Percentiles rank a stretch among this genome's conserved stretches.
These are phyloP conservation scores for Stomorhina lunata DNA, from an alignment of 2,888 invertebrate genomes.

Conservation along the genomic window DNA sequence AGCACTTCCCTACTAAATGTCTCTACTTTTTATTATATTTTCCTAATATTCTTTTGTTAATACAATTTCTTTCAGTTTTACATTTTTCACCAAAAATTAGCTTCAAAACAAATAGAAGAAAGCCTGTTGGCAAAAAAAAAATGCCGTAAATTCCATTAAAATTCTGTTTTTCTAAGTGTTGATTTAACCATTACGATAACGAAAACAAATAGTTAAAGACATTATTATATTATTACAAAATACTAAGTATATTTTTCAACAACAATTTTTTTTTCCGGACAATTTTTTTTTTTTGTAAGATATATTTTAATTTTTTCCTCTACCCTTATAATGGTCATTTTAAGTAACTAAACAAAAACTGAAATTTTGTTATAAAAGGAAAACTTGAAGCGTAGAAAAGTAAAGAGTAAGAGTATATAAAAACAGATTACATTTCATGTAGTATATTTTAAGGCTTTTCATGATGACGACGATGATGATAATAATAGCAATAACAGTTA, in stretches of 20 bases:
- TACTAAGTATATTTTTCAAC: neutral
- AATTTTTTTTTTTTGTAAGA: too few species aligned
- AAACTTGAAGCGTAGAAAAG: neutral
- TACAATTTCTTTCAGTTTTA: neutral
- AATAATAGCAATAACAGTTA: constrained; percentile 38
- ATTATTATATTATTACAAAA: constrained; percentile 16
- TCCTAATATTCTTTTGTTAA: neutral
- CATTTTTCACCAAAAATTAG: neutral
- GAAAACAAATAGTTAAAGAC: constrained; percentile 51
- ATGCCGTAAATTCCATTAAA: constrained; percentile 38
- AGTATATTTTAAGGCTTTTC: neutral
- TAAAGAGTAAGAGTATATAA: neutral
- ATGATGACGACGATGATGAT: neutral
- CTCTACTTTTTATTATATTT: too few species aligned
- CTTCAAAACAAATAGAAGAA: neutral
- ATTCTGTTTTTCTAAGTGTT: constrained; percentile 30
- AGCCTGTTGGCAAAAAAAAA: neutral
- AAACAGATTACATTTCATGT: constrained; percentile 38
- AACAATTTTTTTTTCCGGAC: neutral
- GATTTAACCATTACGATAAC: constrained; percentile 56
- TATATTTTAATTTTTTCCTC: constrained; percentile 35
- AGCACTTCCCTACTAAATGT: too few species aligned
- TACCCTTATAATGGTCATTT: constrained; percentile 14
- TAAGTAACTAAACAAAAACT: neutral
- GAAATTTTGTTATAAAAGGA: too few species aligned